Evolutionary conservation across 2,888 invertebrate genomes (phyloP).

Genomic region (Pelosia muscerda): DNA sequence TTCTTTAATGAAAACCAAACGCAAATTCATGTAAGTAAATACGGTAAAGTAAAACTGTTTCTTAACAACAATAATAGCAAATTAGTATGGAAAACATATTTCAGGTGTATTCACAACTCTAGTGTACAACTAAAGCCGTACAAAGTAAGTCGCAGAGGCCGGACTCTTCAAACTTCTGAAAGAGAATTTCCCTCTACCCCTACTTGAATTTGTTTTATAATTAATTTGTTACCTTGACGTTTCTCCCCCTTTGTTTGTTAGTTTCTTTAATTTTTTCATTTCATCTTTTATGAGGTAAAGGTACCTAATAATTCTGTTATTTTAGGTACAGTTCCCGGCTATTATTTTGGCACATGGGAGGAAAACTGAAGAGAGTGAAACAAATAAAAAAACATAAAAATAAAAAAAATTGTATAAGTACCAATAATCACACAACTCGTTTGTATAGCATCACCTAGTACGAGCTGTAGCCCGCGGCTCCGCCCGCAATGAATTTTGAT

Average conservation of each 20-base stretch:
- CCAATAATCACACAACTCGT: too few species aligned
- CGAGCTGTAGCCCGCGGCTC: too few species aligned
- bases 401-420: too few species aligned
- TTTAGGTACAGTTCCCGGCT: not conserved
- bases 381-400: too few species aligned
- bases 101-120: not conserved
- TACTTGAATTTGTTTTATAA: not conserved
- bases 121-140: not conserved
- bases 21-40: too few species aligned
- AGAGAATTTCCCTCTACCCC: not conserved
- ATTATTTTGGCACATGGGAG: too few species aligned
- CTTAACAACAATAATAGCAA: not conserved
- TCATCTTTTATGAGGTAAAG: too few species aligned
- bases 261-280: not conserved
- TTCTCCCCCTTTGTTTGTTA: not conserved
- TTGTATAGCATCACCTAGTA: too few species aligned
- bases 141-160: not conserved
- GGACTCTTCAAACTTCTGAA: not conserved
- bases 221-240: conserved; percentile 4
- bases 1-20: not conserved
- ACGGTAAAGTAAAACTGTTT: too few species aligned
- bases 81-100: not conserved
- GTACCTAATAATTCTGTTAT: too few species aligned
- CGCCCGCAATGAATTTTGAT: too few species aligned
- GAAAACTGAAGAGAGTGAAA: too few species aligned